Percentiles rank a stretch among this genome's conserved stretches.
phyloP scores from a whole-genome alignment of 1,140 invertebrate species.

The Spodoptera frugiperda region DNA sequence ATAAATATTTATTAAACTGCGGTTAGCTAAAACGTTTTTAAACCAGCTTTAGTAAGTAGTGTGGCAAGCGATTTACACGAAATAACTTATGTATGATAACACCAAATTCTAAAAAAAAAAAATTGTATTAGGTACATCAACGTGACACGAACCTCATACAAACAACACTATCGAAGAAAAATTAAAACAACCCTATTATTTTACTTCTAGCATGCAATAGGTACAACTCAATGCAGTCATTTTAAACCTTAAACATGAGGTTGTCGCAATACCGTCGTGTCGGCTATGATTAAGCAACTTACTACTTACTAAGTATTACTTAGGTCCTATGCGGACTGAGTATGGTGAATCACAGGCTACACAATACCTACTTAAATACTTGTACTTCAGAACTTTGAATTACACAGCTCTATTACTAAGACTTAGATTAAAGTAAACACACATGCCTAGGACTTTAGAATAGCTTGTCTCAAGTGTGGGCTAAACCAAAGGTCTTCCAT shows the following conservation, averaged over 20 bases:
- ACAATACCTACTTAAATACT: slow-evolving; percentile 33
- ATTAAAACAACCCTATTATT: neutral
- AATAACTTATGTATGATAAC: too few species aligned
- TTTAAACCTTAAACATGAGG: neutral
- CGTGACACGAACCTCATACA: too few species aligned
- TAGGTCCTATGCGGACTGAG: slow-evolving; percentile 8
- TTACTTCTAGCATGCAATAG: slow-evolving; percentile 5
- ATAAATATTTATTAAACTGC: neutral
- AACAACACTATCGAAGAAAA: neutral
- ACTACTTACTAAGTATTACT: too few species aligned
- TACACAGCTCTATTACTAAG: slow-evolving; percentile 17
- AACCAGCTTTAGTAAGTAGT: too few species aligned
- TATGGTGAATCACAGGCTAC: neutral
- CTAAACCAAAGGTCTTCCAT: too few species aligned
- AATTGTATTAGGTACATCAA: too few species aligned
- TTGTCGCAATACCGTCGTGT: slow-evolving; percentile 9
- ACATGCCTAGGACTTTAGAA: slow-evolving; percentile 32
- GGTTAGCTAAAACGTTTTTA: too few species aligned
- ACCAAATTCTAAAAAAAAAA: too few species aligned
- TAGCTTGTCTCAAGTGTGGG: neutral
- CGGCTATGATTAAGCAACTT: slow-evolving; percentile 16
- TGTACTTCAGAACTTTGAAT: slow-evolving; percentile 19
- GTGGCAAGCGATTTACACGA: too few species aligned
- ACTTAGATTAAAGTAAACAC: slow-evolving; percentile 27
- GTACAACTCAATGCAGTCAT: slow-evolving; percentile 1